Conservation (phyloP, 2,113 vertebrate genomes). For the Triplophysa tibetana region DNA sequence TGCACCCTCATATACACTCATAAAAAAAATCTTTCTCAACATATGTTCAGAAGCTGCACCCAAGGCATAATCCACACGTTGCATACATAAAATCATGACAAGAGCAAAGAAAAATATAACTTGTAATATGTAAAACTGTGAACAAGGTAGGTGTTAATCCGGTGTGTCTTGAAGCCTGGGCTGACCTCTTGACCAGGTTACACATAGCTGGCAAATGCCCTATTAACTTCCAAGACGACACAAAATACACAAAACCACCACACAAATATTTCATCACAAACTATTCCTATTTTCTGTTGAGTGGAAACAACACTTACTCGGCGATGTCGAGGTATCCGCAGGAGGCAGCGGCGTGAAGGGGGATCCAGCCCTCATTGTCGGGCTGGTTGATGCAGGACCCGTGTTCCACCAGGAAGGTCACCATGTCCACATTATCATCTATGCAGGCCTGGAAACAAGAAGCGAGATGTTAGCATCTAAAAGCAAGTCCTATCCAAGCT, state of each 20-base stretch:
- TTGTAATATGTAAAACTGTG: too few species aligned
- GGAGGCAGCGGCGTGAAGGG: conserved; percentile 95
- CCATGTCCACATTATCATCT: conserved; percentile 99
- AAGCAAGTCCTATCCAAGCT: neutral
- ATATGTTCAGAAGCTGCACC: too few species aligned
- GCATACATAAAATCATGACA: too few species aligned
- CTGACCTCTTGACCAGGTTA: neutral
- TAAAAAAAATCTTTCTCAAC: too few species aligned
- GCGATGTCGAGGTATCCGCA: conserved; percentile 99
- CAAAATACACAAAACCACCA: neutral
- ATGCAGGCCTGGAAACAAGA: conserved; percentile 87
- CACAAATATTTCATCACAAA: neutral
- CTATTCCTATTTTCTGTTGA: neutral
- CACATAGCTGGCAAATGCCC: neutral
- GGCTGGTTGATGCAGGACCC: conserved; percentile 98
- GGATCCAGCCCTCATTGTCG: conserved; percentile 99
- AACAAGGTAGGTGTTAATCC: too few species aligned
- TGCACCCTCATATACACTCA: neutral
- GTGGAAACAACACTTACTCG: conserved; percentile 82
- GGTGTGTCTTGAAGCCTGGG: neutral
- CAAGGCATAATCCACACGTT: too few species aligned
- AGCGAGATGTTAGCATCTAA: conserved; percentile 16
- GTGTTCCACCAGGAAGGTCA: conserved; percentile 98
- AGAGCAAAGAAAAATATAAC: too few species aligned
- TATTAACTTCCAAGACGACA: neutral